Evolutionary conservation across 2,797 vertebrate genomes (phyloP).

Genomic region (Aphelocoma californica): DNA sequence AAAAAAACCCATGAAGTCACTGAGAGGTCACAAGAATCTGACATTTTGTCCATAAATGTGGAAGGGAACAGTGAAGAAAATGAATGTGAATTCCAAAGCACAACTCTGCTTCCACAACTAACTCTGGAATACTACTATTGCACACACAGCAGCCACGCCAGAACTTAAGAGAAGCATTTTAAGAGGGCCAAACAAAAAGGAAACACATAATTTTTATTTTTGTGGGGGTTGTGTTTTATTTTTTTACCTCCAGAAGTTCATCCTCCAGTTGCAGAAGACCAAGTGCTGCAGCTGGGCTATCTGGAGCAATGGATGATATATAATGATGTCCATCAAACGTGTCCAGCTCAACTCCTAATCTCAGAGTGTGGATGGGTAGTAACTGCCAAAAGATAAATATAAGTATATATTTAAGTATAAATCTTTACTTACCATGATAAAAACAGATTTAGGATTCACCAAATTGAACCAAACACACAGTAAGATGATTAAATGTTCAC

Average conservation of each 20-base stretch:
- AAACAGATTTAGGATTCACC: background rate
- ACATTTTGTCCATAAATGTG: background rate
- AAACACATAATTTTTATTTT: background rate
- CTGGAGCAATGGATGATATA: slow-evolving; percentile 89
- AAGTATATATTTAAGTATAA: background rate
- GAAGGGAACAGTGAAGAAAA: background rate
- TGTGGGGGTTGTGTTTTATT: accelerated
- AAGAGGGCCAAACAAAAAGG: background rate
- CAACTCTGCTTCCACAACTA: background rate
- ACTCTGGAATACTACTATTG: background rate
- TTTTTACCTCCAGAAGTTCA: slow-evolving; percentile 91
- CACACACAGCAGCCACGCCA: background rate
- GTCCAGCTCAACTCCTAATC: slow-evolving; percentile 92
- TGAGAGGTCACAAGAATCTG: background rate
- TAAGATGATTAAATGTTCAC: background rate
- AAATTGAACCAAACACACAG: background rate
- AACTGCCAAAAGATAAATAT: slow-evolving; percentile 73
- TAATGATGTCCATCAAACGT: slow-evolving; percentile 96
- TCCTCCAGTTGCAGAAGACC: slow-evolving; percentile 87
- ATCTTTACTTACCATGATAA: background rate
- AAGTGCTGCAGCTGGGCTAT: slow-evolving; percentile 84
- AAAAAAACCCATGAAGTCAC: background rate
- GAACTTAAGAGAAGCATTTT: background rate
- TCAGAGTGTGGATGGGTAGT: slow-evolving; percentile 90
- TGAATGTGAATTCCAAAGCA: background rate